Conservation (phyloP, 2,888 invertebrate species). For the Calameuta filiformis region DNA sequence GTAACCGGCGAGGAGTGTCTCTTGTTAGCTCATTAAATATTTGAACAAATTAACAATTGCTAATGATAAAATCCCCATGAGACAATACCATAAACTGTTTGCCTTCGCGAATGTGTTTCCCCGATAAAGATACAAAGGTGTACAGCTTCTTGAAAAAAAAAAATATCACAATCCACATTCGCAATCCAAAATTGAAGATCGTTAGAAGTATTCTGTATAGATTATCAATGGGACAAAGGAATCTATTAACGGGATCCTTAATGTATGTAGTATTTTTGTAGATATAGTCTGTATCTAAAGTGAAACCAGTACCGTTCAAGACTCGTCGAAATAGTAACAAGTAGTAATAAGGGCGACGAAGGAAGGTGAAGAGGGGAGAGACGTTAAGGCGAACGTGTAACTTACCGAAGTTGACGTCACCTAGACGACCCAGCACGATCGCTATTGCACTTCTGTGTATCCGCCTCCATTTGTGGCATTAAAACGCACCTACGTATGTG, state of each 20-base stretch:
- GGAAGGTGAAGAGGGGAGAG: neutral
- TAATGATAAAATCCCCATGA: neutral
- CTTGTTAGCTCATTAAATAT: neutral
- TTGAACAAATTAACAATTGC: neutral
- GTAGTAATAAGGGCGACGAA: neutral
- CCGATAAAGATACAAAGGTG: neutral
- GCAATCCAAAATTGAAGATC: neutral
- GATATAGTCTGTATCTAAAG: neutral
- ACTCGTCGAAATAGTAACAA: neutral
- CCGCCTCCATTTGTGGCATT: slow-evolving; percentile 6
- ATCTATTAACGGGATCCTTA: neutral
- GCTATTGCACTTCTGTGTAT: slow-evolving; percentile 23
- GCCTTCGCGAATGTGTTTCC: neutral
- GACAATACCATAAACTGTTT: neutral
- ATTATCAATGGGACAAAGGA: neutral
- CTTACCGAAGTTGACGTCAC: slow-evolving; percentile 41
- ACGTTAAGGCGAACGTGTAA: slow-evolving; percentile 24
- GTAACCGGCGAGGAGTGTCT: neutral
- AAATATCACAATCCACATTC: neutral
- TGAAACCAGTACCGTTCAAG: neutral
- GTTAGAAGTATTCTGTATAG: neutral
- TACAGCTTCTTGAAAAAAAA: neutral
- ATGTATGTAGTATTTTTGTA: neutral
- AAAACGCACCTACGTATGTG: neutral
- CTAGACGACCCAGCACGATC: slow-evolving; percentile 25